These are phyloP conservation scores for Ammospiza maritima DNA, from an alignment of 2,797 vertebrate species.

Conservation along the genomic window DNA sequence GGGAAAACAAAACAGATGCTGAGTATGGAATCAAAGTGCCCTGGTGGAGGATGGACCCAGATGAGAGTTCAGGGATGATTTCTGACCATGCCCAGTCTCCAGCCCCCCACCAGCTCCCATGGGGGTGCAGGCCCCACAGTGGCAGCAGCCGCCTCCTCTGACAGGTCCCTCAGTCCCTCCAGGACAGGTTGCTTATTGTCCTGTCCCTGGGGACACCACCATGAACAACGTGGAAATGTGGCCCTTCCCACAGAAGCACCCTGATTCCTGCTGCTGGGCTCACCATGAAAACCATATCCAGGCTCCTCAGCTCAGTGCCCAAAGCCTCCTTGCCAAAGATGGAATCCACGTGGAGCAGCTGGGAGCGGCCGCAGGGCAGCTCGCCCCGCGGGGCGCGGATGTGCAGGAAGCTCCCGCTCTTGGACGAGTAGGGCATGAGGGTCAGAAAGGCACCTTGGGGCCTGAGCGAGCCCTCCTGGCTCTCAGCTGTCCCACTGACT, in stretches of 20 bases:
- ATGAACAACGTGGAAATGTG: accelerated
- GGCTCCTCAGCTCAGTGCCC: background rate
- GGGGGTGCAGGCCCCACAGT: background rate
- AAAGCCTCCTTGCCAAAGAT: background rate
- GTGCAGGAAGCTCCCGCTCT: background rate
- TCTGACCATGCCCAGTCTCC: background rate
- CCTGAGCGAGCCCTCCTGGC: background rate
- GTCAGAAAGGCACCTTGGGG: accelerated
- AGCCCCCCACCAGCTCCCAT: background rate
- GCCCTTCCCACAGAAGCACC: accelerated
- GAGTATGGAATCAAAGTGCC: background rate
- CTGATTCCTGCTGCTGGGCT: background rate
- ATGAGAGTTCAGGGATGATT: background rate
- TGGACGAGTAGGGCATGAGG: accelerated
- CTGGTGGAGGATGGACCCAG: background rate
- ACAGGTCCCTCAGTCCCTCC: background rate
- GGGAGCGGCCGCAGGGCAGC: background rate
- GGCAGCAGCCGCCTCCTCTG: background rate
- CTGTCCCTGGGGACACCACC: background rate
- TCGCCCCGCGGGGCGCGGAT: accelerated
- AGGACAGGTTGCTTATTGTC: background rate
- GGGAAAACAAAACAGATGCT: background rate
- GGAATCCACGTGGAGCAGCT: background rate
- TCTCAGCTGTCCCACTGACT: too few relatives aligned
- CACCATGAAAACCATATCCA: constrained; percentile 20